phyloP scores from a whole-genome alignment of 2,113 vertebrate genomes.

The Emberiza fucata region DNA sequence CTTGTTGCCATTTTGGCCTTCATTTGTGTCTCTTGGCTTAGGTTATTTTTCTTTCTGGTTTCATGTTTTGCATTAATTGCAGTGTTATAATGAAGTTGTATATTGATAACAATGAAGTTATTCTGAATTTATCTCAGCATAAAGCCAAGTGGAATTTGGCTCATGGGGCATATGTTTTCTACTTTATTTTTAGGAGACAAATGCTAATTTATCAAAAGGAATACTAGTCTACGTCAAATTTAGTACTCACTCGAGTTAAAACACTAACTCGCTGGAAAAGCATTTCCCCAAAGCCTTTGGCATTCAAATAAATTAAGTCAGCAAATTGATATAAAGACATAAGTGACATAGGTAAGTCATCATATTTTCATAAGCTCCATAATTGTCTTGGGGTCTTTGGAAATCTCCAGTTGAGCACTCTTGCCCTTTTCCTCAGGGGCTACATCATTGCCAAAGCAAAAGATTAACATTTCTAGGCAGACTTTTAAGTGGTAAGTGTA shows the following conservation, averaged over 20 bases:
- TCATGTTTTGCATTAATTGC: background rate
- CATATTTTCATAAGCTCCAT: background rate
- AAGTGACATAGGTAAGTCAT: background rate
- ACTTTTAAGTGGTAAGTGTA: background rate
- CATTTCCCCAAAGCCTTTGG: conserved; percentile 8
- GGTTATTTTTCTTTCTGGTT: background rate
- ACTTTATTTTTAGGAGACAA: conserved; percentile 26
- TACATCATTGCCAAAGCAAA: background rate
- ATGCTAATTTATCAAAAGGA: background rate
- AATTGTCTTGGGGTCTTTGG: background rate
- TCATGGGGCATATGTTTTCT: background rate
- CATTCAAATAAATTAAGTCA: conserved; percentile 30
- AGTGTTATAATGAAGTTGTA: background rate
- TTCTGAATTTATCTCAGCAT: background rate
- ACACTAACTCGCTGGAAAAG: conserved; percentile 35
- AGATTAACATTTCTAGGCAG: background rate
- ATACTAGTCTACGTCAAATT: background rate
- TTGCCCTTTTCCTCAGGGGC: conserved; percentile 5
- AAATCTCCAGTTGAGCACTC: background rate
- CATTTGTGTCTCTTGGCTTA: background rate
- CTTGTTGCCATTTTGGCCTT: background rate
- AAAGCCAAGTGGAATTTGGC: conserved; percentile 12
- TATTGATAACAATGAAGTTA: background rate
- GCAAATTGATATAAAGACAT: background rate
- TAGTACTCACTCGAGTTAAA: conserved; percentile 8